Evolutionary conservation across 30 jellyfish, hydroid and myxozoan species (phyloP), one percentile per base, ranked within the genome.

Genomic region (Catostylus mosaicus): DNA sequence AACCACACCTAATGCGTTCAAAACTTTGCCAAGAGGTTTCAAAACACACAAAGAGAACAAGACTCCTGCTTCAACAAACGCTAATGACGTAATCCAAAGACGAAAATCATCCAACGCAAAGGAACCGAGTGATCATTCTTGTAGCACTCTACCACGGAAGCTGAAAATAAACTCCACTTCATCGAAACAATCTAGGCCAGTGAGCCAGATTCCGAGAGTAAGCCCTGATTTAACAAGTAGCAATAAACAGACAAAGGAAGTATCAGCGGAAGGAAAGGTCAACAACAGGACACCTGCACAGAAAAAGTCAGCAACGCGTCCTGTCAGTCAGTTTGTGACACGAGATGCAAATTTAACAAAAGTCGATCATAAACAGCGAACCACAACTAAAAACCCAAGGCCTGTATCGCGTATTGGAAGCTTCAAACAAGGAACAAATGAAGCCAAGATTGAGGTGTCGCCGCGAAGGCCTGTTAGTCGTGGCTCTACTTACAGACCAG

Each of bases 91-190:
- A 0, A 3, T 52, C 20, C 75, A 19, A 16, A 74, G 75, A 31
- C 64, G 70, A 33, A 11, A 26, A 26, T 72, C 83, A n/a, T n/a
- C n/a, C n/a, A n/a, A n/a, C n/a, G n/a, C n/a, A 46, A 0, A 52
- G 24, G 31, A 72, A 43, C 31, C 47, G 5, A 22, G 70, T 18
- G 19, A 24, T 1, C 37, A 24, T 2, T 23, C 80, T 68, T 47
- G 88, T 57, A 57, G 75, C 47, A 54, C 88, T 33, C 61, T 77
- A 30, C 88, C 88, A 9, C n/a, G 88, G 36, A 77, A 52, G 22
- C 12, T 30, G 64, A 52, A 59, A 30, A 36, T 57, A 1, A 29
- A 32, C 45, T 1, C 59, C 11, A 27, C 38, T 27, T 36, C 8
- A 30, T 24, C 67, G 33, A 72, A 72, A 35, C 37, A 29, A 31